Evolutionary conservation across 92 coral and sea anemone species (phyloP), one percentile per base, ranked within the genome.

Genomic region (Actinernus sp.): DNA sequence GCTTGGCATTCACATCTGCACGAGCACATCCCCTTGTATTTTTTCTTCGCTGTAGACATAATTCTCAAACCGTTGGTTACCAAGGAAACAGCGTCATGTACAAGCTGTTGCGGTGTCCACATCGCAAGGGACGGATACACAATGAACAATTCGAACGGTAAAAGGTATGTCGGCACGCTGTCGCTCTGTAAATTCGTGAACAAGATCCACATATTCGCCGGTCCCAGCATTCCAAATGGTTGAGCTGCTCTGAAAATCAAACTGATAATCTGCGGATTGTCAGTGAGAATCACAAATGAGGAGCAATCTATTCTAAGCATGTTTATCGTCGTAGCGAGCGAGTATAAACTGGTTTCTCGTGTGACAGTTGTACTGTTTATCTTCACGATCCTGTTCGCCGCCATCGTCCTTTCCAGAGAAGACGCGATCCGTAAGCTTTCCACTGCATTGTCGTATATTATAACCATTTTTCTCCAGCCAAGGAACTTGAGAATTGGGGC

Each of bases 11-110:
- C 78, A 57, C 78, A 70, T 1, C 49, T 56, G 26, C 66, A 70
- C 10, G 78, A 70, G 5, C 57, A 30, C 30, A 46, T 25, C 49
- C 26, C 27, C 10, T 34, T 41, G 23, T 28, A 19, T 2, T 46
- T 17, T 30, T 41, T 53, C 1, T 19, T 14, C 4, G 33, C 40
- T 17, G 67, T 55, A 16, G 79, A 54, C 0, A 19, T 61, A 10
- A 66, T 40, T 27, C 21, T 30, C 0, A 70, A 23, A 13, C 78
- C 78, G 17, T 58, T 55, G 41, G 41, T 46, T 11, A 58, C 22
- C 11, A 70, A 36, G 5, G 30, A 46, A 31, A 70, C 26, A 2
- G 92, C 79, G 33, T 90, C 97, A 27, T 55, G 52, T 34, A 81
- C 56, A 16, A 70, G 57, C 12, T 63, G 82, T 49, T 45, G 68